Base-by-base conservation (phyloP, 2,113 vertebrate genomes). In the Nycticebus coucang region DNA sequence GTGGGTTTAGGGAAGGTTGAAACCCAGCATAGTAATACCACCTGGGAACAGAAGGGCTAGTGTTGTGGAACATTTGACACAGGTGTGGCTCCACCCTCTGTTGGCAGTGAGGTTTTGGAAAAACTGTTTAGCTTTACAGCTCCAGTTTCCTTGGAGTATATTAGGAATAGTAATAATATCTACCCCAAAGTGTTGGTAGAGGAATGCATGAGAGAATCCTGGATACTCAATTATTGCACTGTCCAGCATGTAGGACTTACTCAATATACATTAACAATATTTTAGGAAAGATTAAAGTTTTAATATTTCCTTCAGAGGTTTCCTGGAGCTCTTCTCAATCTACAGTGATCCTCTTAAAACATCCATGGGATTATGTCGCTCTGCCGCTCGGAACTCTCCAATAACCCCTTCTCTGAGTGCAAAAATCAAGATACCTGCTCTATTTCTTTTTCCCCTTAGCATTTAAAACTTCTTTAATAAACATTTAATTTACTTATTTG, bases 311-410 rank as follows among this genome's bases (percentile, higher is more conserved):
- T 87, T 82, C 69, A 68, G 80, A 81, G 30, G 57, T 45, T 59
- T 89, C n/a, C 81, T 41, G 26, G 94, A 45, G 45, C 24, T 87
- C 28, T 68, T 94, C 86, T 96, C 50, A 66, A 28, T 55, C 55
- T 64, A 87, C 68, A 74, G 26, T 12, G 45, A 87, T 57, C 5
- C 55, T 74, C 72, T 68, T 60, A 87, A 90, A 93, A 91, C 28
- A 72, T 57, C 50, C 4, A 50, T 45, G n/a, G 83, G 21, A 26
- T 91, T 59, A 53, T 6, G 5, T 57, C 66, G 59, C 33, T 71
- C 33, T 83, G 57, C 30, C 66, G 81, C 30, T 60, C 30, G 55
- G 87, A 88, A 68, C 2, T 33, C n/a, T 71, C 69, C 41, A 2
- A 13, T 4, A 72, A 33, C 4, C 4, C 53, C 24, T 95, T 81